These are phyloP conservation scores for Ladona fulva DNA, from an alignment of 1,140 invertebrate genomes.

Conservation along the genomic window DNA sequence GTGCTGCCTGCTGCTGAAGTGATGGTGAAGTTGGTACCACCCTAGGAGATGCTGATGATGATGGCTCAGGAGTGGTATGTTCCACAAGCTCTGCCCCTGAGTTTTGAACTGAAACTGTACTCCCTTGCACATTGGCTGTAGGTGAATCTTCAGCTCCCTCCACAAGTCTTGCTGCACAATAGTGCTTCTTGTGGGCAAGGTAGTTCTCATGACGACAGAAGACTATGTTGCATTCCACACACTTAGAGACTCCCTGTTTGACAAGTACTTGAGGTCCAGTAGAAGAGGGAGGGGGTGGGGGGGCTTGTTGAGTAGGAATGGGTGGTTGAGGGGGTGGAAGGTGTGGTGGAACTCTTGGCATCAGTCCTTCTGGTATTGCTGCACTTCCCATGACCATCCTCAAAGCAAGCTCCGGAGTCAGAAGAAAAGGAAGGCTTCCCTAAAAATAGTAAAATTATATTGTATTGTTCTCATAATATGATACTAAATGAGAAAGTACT, in stretches of 20 bases:
- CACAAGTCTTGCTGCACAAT: constrained; percentile 66
- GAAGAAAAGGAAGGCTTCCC: constrained; percentile 13
- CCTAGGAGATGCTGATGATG: constrained; percentile 30
- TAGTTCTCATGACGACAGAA: constrained; percentile 95
- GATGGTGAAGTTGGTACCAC: constrained; percentile 30
- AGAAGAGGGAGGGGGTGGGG: constrained; percentile 28
- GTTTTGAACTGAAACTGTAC: constrained; percentile 35
- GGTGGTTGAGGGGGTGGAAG: not conserved
- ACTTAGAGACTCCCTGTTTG: constrained; percentile 78
- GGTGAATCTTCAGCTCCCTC: not conserved
- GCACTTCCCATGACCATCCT: constrained; percentile 14
- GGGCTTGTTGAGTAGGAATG: constrained; percentile 27
- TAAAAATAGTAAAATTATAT: not conserved
- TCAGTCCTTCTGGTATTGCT: constrained; percentile 6
- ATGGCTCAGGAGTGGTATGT: constrained; percentile 14
- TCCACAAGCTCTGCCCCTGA: constrained; percentile 26
- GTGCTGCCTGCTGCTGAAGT: not conserved
- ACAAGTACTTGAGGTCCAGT: constrained; percentile 62
- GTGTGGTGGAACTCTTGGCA: not conserved
- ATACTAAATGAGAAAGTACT: no score
- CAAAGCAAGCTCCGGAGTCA: constrained; percentile 18
- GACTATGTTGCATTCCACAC: constrained; percentile 93
- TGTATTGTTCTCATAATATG: no score
- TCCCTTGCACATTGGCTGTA: not conserved
- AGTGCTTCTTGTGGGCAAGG: constrained; percentile 86